These are phyloP conservation scores for Schizaphis graminum DNA, from an alignment of 2,888 invertebrate genomes.

Conservation along the genomic window DNA sequence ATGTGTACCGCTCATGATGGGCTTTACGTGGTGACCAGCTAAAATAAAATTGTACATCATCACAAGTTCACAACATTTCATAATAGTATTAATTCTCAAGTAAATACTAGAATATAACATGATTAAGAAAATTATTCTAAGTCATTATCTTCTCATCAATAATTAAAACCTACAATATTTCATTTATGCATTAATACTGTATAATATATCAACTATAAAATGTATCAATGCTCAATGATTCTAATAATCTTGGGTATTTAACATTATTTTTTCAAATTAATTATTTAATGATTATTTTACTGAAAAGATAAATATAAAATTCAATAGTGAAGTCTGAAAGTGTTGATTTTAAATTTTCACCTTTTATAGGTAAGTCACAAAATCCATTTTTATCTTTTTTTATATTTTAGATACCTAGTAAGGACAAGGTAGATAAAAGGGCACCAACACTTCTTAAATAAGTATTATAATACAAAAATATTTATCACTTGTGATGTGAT, in stretches of 20 bases:
- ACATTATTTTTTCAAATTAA: neutral
- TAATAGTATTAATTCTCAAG: neutral
- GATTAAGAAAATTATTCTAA: neutral
- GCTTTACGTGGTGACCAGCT: constrained; percentile 84
- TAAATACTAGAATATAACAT: neutral
- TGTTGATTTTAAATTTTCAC: neutral
- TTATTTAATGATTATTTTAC: neutral
- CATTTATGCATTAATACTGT: neutral
- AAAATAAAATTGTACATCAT: constrained; percentile 69
- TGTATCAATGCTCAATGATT: neutral
- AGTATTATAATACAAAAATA: neutral
- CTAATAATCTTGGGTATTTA: neutral
- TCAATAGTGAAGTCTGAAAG: neutral
- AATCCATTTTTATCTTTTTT: neutral
- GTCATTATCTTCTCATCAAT: neutral
- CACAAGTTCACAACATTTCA: neutral
- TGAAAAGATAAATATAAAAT: neutral
- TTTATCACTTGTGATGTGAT: neutral
- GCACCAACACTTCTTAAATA: neutral
- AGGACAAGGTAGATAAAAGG: neutral
- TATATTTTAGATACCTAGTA: neutral
- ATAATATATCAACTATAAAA: neutral
- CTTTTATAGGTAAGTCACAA: neutral
- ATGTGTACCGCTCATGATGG: constrained; percentile 81
- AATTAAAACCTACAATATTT: neutral